These are phyloP conservation scores for Mizuhopecten yessoensis DNA, from an alignment of 1,140 invertebrate genomes.

Conservation along the genomic window DNA sequence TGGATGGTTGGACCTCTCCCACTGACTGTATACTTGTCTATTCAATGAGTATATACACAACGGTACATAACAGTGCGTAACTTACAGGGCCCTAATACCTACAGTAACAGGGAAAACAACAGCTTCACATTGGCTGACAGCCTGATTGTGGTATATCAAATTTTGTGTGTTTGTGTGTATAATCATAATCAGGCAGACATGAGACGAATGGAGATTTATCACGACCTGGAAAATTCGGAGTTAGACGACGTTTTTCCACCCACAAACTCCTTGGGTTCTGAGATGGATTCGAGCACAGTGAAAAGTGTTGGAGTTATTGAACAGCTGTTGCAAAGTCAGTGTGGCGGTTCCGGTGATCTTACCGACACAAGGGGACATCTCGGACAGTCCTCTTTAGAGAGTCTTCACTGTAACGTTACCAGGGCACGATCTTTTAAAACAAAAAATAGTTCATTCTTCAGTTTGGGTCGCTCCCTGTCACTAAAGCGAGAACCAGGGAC, in stretches of 20 bases:
- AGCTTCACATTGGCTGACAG: slow-evolving; percentile 22
- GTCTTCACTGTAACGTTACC: not conserved
- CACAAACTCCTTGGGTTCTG: not conserved
- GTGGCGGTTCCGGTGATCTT: not conserved
- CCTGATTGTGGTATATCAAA: slow-evolving; percentile 28
- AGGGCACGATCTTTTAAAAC: not conserved
- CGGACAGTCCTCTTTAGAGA: not conserved
- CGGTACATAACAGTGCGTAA: not conserved
- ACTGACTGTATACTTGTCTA: not conserved
- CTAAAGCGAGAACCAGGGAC: not conserved
- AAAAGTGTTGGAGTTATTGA: slow-evolving; percentile 32
- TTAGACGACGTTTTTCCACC: slow-evolving; percentile 22
- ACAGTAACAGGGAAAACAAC: not conserved
- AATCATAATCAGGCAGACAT: not conserved
- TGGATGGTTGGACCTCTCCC: not conserved
- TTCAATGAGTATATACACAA: slow-evolving; percentile 10
- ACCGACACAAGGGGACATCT: not conserved
- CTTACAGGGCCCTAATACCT: not conserved
- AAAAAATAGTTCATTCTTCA: slow-evolving; percentile 30
- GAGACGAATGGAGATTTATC: slow-evolving; percentile 33
- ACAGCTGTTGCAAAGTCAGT: not conserved
- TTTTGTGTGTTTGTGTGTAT: not conserved
- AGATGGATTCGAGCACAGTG: slow-evolving; percentile 2
- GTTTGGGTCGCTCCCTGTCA: not conserved
- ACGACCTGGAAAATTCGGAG: slow-evolving; percentile 23